phyloP scores from a whole-genome alignment of 2,113 vertebrate species.

The Ammodytes dubius region DNA sequence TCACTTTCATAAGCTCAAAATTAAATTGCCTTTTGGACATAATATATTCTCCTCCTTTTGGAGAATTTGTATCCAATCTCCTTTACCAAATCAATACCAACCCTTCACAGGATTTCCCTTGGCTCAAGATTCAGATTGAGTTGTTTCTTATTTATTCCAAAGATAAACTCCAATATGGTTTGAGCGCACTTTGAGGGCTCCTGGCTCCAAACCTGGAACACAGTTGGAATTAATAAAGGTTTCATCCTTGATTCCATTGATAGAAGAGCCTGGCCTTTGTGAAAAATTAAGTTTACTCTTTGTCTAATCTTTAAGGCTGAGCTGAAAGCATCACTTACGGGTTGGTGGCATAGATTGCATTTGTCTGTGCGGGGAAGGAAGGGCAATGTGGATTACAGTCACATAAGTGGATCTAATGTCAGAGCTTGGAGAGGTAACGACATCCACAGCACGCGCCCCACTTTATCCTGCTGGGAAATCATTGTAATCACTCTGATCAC shows the following conservation, averaged over 20 bases:
- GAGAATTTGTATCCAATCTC: slow-evolving; percentile 53
- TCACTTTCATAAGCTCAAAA: slow-evolving; percentile 37
- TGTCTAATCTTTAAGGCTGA: slow-evolving; percentile 36
- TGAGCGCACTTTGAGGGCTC: slow-evolving; percentile 24
- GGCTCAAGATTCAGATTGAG: slow-evolving; percentile 37
- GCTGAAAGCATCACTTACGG: slow-evolving; percentile 25
- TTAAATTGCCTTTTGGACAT: slow-evolving; percentile 51
- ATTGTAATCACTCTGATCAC: slow-evolving; percentile 45
- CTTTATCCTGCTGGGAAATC: slow-evolving; percentile 48
- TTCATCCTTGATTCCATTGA: slow-evolving; percentile 27
- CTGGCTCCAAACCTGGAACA: slow-evolving; percentile 27
- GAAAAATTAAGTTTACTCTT: slow-evolving; percentile 37
- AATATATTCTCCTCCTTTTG: slow-evolving; percentile 35
- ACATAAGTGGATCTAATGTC: slow-evolving; percentile 47
- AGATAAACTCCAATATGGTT: slow-evolving; percentile 41
- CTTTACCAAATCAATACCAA: slow-evolving; percentile 55
- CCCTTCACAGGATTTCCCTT: slow-evolving; percentile 42
- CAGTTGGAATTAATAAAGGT: slow-evolving; percentile 37
- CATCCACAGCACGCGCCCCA: slow-evolving; percentile 23
- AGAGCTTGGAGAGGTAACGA: slow-evolving; percentile 35
- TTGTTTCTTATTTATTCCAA: slow-evolving; percentile 47
- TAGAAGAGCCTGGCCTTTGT: background rate
- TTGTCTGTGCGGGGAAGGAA: slow-evolving; percentile 9
- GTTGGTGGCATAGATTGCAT: slow-evolving; percentile 13
- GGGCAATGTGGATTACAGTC: slow-evolving; percentile 23